Evolutionary conservation across 2,888 invertebrate species (phyloP).

Genomic region (Cheilosia scutellata): DNA sequence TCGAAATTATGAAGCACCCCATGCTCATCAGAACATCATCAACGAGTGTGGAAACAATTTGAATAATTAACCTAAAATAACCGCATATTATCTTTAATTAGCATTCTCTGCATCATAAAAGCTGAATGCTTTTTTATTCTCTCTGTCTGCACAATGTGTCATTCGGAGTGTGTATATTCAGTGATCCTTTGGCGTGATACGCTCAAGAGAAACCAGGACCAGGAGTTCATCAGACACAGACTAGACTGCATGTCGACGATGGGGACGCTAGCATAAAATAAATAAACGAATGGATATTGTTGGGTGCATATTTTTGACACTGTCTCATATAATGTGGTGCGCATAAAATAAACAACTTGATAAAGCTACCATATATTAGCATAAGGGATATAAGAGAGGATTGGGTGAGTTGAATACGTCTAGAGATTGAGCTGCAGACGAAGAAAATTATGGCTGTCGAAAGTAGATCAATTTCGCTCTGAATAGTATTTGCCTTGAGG

Average conservation of each 20-base stretch:
- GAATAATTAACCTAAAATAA: slow-evolving; percentile 51
- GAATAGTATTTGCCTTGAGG: too few relatives aligned
- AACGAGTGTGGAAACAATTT: slow-evolving; percentile 33
- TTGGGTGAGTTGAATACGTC: too few relatives aligned
- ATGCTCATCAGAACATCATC: slow-evolving; percentile 6
- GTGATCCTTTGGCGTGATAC: not conserved
- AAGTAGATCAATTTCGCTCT: too few relatives aligned
- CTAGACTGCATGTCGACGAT: slow-evolving; percentile 12
- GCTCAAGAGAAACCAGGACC: not conserved
- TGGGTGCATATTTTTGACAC: slow-evolving; percentile 1
- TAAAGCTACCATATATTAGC: too few relatives aligned
- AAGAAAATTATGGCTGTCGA: too few relatives aligned
- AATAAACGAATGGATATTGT: slow-evolving; percentile 6
- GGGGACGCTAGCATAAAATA: slow-evolving; percentile 8
- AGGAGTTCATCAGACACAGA: slow-evolving; percentile 25
- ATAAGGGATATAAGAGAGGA: too few relatives aligned
- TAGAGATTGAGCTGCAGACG: too few relatives aligned
- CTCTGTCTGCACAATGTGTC: slow-evolving; percentile 14
- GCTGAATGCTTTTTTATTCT: slow-evolving; percentile 8
- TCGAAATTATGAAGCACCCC: not conserved
- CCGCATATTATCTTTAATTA: slow-evolving; percentile 49
- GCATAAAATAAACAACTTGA: too few relatives aligned
- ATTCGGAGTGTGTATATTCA: not conserved
- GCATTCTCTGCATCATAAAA: slow-evolving; percentile 26
- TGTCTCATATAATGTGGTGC: not conserved